These are phyloP conservation scores for Nowickia ferox DNA, from an alignment of 2,888 invertebrate species.

Conservation along the genomic window DNA sequence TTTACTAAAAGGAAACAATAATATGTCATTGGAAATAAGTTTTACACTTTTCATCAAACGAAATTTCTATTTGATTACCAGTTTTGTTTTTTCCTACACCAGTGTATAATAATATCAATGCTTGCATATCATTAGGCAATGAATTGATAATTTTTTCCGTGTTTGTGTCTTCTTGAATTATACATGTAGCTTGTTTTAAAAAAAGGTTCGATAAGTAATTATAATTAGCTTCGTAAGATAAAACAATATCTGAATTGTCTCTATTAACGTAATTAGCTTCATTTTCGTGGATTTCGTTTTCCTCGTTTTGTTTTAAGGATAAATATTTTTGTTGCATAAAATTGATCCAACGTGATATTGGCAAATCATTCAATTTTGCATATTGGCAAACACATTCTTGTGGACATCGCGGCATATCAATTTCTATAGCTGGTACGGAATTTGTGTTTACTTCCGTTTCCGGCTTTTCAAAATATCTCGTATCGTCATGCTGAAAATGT, in stretches of 20 bases:
- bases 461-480: slow-evolving; percentile 45
- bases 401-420: slow-evolving; percentile 83
- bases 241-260: slow-evolving; percentile 75
- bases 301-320: slow-evolving; percentile 12
- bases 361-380: slow-evolving; percentile 84
- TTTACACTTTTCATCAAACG: not conserved
- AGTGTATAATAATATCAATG: slow-evolving; percentile 85
- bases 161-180: slow-evolving; percentile 84
- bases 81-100: slow-evolving; percentile 82
- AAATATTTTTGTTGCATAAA: slow-evolving; percentile 74
- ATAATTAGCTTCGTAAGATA: slow-evolving; percentile 82
- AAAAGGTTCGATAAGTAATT: slow-evolving; percentile 82
- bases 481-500: slow-evolving; percentile 39
- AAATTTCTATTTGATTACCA: slow-evolving; percentile 73
- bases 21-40: slow-evolving; percentile 15
- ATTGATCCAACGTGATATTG: slow-evolving; percentile 84
- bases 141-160: slow-evolving; percentile 81
- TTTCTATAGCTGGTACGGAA: slow-evolving; percentile 71
- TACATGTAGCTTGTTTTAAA: slow-evolving; percentile 84
- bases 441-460: slow-evolving; percentile 64
- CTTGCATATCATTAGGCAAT: slow-evolving; percentile 84
- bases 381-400: slow-evolving; percentile 85
- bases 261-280: slow-evolving; percentile 21
- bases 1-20: slow-evolving; percentile 76
- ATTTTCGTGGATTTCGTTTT: slow-evolving; percentile 38